phyloP scores from a whole-genome alignment of 1,140 invertebrate species.

The Colletes gigas region DNA sequence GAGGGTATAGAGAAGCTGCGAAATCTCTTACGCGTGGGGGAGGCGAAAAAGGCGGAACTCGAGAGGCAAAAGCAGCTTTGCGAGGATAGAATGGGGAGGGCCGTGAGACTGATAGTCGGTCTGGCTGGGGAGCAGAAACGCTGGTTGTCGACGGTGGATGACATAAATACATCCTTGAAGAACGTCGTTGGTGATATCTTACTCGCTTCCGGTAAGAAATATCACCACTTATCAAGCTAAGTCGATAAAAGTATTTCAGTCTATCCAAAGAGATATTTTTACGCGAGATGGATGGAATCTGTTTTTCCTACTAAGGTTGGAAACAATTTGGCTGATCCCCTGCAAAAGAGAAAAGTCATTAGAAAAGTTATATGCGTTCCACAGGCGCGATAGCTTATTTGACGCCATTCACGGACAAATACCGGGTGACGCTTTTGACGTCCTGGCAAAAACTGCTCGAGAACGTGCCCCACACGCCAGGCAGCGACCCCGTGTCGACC shows the following conservation, averaged over 20 bases:
- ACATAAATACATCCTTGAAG: conserved; percentile 83
- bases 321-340: too few species aligned
- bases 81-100: conserved; percentile 88
- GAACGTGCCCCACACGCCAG: conserved; percentile 81
- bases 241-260: too few species aligned
- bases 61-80: conserved; percentile 90
- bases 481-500: conserved; percentile 82
- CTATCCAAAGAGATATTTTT: too few species aligned
- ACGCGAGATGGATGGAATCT: too few species aligned
- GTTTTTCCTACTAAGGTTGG: too few species aligned
- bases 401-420: conserved; percentile 85
- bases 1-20: conserved; percentile 85
- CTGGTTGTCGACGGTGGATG: conserved; percentile 86
- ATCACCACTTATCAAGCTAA: background rate
- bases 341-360: too few species aligned
- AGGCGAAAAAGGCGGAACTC: conserved; percentile 85
- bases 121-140: conserved; percentile 82
- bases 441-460: conserved; percentile 67
- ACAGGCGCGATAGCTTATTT: conserved; percentile 87
- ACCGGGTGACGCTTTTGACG: conserved; percentile 73
- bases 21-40: conserved; percentile 83
- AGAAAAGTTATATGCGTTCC: too few species aligned
- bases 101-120: conserved; percentile 86
- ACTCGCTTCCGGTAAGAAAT: conserved; percentile 76
- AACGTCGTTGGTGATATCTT: conserved; percentile 86